Evolutionary conservation across 2,797 vertebrate species (phyloP).

Genomic region (Sebastes minor): DNA sequence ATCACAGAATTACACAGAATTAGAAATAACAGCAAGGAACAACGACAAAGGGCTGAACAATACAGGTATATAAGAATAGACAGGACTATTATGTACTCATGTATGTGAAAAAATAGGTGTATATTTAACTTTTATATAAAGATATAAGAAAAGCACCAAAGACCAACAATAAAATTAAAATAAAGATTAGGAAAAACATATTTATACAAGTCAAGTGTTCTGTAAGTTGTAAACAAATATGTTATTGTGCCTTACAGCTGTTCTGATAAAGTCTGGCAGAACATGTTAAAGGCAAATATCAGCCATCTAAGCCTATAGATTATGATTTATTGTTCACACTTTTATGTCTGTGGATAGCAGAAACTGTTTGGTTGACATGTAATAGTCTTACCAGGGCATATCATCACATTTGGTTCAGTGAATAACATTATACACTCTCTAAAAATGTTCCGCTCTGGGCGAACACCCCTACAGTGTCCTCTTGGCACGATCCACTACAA

Average conservation of each 20-base stretch:
- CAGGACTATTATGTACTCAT: no score
- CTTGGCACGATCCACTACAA: conserved; percentile 26
- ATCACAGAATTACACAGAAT: no score
- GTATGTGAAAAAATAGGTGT: no score
- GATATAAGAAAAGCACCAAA: no score
- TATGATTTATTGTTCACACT: not conserved
- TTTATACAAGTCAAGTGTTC: no score
- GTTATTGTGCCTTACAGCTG: not conserved
- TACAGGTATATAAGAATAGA: no score
- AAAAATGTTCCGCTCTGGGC: conserved; percentile 30
- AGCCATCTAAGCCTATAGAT: not conserved
- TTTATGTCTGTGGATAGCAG: not conserved
- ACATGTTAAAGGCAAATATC: not conserved
- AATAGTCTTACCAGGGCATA: not conserved
- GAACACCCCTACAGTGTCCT: conserved; percentile 15
- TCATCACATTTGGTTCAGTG: conserved; percentile 9
- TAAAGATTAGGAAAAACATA: no score
- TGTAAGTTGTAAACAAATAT: not conserved
- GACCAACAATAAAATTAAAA: no score
- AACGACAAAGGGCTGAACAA: no score
- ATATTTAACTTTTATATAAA: no score
- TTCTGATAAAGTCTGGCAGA: not conserved
- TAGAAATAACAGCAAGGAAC: no score
- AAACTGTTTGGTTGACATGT: not conserved
- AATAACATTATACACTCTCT: conserved; percentile 19